These are phyloP conservation scores for Notarius quadriscutis DNA, from an alignment of 2,113 vertebrate genomes.

Conservation along the genomic window DNA sequence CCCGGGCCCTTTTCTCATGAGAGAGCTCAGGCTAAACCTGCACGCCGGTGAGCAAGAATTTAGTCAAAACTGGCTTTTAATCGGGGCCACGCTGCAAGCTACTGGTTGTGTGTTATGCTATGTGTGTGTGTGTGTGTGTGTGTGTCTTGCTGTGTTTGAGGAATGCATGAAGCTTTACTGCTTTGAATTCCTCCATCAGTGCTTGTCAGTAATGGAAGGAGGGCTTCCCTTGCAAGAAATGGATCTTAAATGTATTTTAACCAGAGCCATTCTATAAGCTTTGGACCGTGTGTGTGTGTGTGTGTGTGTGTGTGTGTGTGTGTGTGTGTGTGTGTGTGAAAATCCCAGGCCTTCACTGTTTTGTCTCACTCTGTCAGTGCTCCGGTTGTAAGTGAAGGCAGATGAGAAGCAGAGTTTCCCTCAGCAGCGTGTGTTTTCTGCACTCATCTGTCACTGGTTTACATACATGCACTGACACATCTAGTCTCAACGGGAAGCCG, in stretches of 20 bases:
- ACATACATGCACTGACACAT: constrained; percentile 78
- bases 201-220: neutral
- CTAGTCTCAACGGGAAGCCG: constrained; percentile 72
- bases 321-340: constrained; percentile 30
- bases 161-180: neutral
- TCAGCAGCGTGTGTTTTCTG: constrained; percentile 71
- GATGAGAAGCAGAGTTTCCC: constrained; percentile 64
- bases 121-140: neutral
- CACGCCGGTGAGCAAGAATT: constrained; percentile 40
- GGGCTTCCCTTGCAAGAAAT: neutral
- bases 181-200: neutral
- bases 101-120: neutral
- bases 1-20: constrained; percentile 62
- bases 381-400: constrained; percentile 50
- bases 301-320: constrained; percentile 28
- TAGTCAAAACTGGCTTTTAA: constrained; percentile 34
- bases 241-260: neutral
- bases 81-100: constrained; percentile 23
- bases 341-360: constrained; percentile 36
- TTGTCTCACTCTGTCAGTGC: constrained; percentile 47
- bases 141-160: neutral
- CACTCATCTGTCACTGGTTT: constrained; percentile 80
- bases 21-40: constrained; percentile 59
- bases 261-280: neutral
- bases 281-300: neutral